Evolutionary conservation across 2,888 invertebrate genomes (phyloP), one percentile per base, ranked within the genome.

Genomic region (Atrina japonica): DNA sequence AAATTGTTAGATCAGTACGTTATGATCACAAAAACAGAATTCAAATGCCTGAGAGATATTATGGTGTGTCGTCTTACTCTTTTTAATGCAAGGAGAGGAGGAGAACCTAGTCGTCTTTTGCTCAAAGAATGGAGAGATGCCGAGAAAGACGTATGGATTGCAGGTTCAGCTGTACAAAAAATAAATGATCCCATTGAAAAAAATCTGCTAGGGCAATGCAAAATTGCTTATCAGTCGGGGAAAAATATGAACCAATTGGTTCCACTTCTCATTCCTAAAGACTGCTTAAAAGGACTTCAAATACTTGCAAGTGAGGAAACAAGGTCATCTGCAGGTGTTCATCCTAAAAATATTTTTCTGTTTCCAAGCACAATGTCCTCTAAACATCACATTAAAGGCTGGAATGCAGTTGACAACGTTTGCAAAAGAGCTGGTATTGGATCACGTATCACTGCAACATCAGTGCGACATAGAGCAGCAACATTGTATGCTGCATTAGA

Each of bases 71-170:
- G 73, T 21, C 29, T 73, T 16, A 69, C 69, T 35, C 50, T 73
- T 11, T 73, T 66, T 30, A 73, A 73, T 50, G 66, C 63, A 21
- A 40, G 66, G 43, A 16, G 73, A n/a, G 55, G 55, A 16, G 73
- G 73, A 21, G 66, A 73, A 53, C 73, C 70, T 52, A 66, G 63
- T 41, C 30, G 70, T 3, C 47, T 70, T 30, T 16, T 41, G 21
- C 16, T 74, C 5, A 29, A 41, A n/a, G 61, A 74, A 43, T 61
- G 56, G 66, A 30, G 64, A n/a, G 74, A 74, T 64, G 74, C 70
- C 9, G 18, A 45, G 18, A 30, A 30, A 16, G 67, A 47, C 3
- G 27, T 14, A 1, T 68, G 64, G 73, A 41, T 55, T 23, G 40
- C 35, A 35, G 35, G 11, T 11, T 35, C 35, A 35, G 35, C 35